These are phyloP conservation scores for Ctena decussata DNA, from an alignment of 2,888 invertebrate species.

Conservation along the genomic window DNA sequence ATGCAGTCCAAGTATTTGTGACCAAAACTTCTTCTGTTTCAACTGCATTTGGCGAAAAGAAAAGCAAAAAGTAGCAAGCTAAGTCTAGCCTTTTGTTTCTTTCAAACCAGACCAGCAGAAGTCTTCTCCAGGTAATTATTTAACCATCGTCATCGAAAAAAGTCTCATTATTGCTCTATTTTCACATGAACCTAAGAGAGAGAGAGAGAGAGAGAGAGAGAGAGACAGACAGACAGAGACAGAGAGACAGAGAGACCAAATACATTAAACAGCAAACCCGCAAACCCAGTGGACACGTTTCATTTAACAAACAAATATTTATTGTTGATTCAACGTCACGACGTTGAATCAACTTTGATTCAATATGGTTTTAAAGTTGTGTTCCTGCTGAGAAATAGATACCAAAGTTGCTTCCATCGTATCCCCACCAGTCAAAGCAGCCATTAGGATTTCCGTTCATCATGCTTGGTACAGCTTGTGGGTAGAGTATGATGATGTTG, in stretches of 20 bases:
- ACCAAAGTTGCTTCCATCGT: conserved; percentile 73
- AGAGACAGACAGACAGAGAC: too few species aligned
- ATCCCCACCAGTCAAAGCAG: conserved; percentile 83
- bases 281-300: background rate
- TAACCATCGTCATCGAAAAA: too few species aligned
- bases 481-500: conserved; percentile 81
- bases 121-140: too few species aligned
- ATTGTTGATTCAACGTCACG: background rate
- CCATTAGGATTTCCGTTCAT: conserved; percentile 70
- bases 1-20: background rate
- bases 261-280: too few species aligned
- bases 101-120: too few species aligned
- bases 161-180: too few species aligned
- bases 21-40: background rate
- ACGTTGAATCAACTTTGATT: too few species aligned
- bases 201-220: too few species aligned
- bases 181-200: too few species aligned
- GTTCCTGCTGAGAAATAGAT: conserved; percentile 4
- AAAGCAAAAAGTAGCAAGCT: too few species aligned
- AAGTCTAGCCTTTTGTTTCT: too few species aligned
- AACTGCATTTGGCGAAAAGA: background rate
- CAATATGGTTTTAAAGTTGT: background rate
- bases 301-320: background rate
- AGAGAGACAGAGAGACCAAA: too few species aligned
- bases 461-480: conserved; percentile 62